Base-by-base conservation (phyloP, 2,797 vertebrate genomes). In the Remorina albescens region DNA sequence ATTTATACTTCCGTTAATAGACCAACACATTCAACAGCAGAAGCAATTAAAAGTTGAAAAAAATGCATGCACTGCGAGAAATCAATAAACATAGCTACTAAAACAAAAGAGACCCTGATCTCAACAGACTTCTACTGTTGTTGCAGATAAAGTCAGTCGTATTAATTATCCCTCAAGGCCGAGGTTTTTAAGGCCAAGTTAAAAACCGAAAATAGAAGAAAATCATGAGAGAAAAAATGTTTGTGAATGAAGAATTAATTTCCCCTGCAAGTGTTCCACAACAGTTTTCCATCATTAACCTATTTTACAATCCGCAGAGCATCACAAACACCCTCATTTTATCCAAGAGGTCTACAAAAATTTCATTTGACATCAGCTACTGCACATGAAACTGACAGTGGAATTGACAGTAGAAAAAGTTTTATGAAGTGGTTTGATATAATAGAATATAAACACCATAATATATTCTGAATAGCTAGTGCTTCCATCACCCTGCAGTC, bases 271-370 rank as follows among this genome's bases (percentile, higher is more conserved):
- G 42, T 61, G 11, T 53, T 12, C 5, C 51, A 53, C 62, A 71
- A 61, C 18, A 9, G 13, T 47, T 46, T 21, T 58, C 37, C 44
- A 59, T 82, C 42, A 56, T 63, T 75, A 61, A 65, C 50, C 36
- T 54, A 71, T 76, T 74, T 67, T 30, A 59, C 26, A 19, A 67
- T 23, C 19, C n/a, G 15, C 37, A 54, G 25, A 61, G 53, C 1
- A 1, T 21, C 18, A 57, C 11, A 30, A 59, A 47, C 61, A 39
- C 1, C 26, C 44, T 58, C 23, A n/a, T 57, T 69, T 71, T 0
- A 62, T 36, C 54, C 28, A 12, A 21, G 62, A 21, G 2, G 18
- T 71, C 51, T 54, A 50, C 47, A 74, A 30, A 67, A 46, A 37
- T 51, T 64, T 67, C 3, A 19, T 50, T 47, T 51, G 36, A 19